Conservation (phyloP, 1,140 invertebrate species). For the Drosophila miranda region DNA sequence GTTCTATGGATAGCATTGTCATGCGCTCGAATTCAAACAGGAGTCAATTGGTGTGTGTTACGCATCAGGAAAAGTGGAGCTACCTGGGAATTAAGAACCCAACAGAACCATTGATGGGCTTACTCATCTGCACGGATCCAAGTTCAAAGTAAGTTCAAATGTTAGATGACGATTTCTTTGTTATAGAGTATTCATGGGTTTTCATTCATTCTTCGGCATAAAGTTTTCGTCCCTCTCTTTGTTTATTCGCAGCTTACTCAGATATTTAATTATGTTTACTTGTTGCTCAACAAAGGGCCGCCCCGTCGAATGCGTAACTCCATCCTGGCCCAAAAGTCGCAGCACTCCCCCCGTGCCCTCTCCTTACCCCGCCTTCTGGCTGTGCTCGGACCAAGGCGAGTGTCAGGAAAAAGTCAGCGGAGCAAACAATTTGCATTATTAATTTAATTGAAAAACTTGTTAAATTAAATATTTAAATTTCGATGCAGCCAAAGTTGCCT, state of each 20-base stretch:
- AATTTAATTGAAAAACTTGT: slow-evolving; percentile 77
- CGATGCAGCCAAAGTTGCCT: slow-evolving; percentile 31
- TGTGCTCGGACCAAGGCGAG: slow-evolving; percentile 4
- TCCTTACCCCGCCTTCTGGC: too few species aligned
- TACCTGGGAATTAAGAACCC: too few species aligned
- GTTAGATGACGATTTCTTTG: background rate
- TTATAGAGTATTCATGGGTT: slow-evolving; percentile 12
- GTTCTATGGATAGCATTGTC: too few species aligned
- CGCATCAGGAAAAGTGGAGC: too few species aligned
- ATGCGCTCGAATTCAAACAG: too few species aligned
- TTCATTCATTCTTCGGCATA: too few species aligned
- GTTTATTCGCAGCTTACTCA: slow-evolving; percentile 45
- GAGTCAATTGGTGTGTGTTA: too few species aligned
- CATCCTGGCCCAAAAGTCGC: background rate
- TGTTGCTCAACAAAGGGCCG: slow-evolving; percentile 40
- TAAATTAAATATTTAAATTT: slow-evolving; percentile 76
- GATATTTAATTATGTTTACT: slow-evolving; percentile 55
- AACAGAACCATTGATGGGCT: too few species aligned
- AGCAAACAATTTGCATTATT: slow-evolving; percentile 64
- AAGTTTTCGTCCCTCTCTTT: slow-evolving; percentile 24
- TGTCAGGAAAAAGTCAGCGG: slow-evolving; percentile 19
- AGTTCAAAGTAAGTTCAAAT: too few species aligned
- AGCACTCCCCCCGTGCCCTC: background rate
- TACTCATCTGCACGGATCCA: too few species aligned
- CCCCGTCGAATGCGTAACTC: slow-evolving; percentile 24